A percentile compares a stretch with the other conserved stretches of the same genome.
Evolutionary conservation across 2,888 invertebrate genomes (phyloP).

Genomic region (Dione vanillae): DNA sequence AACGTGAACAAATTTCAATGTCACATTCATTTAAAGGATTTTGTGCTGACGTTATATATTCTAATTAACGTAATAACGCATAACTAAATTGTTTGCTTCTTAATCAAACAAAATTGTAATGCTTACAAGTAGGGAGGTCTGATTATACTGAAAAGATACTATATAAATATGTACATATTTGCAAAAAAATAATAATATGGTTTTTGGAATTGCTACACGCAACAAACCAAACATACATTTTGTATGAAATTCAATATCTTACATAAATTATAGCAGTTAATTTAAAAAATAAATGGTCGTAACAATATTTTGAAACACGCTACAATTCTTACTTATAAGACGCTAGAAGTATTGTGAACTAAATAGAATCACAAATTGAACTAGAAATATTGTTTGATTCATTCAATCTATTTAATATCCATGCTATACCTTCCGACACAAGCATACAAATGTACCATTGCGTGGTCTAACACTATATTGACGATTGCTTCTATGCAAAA

Average conservation of each 20-base stretch:
- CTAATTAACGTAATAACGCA: too few relatives aligned
- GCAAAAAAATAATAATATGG: slow-evolving; percentile 13
- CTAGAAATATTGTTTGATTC: slow-evolving; percentile 10
- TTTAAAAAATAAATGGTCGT: slow-evolving; percentile 5
- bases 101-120: too few relatives aligned
- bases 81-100: too few relatives aligned
- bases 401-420: slow-evolving; percentile 12
- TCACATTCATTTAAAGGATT: too few relatives aligned
- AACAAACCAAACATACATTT: neutral
- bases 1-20: too few relatives aligned
- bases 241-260: slow-evolving; percentile 3
- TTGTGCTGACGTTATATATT: too few relatives aligned
- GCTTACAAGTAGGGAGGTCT: too few relatives aligned
- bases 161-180: neutral
- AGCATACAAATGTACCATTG: slow-evolving; percentile 34
- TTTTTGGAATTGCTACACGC: slow-evolving; percentile 30
- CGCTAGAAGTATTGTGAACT: neutral
- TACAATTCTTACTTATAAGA: slow-evolving; percentile 10
- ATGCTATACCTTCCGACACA: neutral
- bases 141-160: too few relatives aligned
- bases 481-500: slow-evolving; percentile 48
- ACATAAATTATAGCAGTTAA: slow-evolving; percentile 18
- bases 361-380: neutral
- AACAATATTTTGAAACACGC: slow-evolving; percentile 12
- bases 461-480: slow-evolving; percentile 47